Percentiles rank a stretch among this genome's conserved stretches.
These are phyloP conservation scores for Cremastinae sp. DNA, from an alignment of 2,888 invertebrate species.

Conservation along the genomic window DNA sequence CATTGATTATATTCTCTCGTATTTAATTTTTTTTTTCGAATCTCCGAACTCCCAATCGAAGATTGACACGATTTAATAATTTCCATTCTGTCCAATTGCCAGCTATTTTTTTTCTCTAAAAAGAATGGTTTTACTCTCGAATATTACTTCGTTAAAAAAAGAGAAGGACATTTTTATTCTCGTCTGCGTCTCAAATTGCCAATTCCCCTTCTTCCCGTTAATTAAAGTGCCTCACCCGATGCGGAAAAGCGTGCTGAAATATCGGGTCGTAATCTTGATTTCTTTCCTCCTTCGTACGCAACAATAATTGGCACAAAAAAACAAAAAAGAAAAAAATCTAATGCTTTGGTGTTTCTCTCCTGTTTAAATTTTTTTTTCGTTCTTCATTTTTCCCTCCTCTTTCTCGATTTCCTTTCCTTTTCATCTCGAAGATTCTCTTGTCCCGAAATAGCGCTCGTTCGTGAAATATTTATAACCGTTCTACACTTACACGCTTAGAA, in stretches of 20 bases:
- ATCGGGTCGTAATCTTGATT: conserved; percentile 13
- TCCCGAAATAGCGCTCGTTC: conserved; percentile 43
- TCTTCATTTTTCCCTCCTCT: conserved; percentile 9
- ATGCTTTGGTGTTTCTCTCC: conserved; percentile 41
- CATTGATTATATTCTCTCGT: conserved; percentile 29
- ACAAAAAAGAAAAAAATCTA: conserved; percentile 20
- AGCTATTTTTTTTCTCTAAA: conserved; percentile 17
- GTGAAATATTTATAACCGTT: conserved; percentile 56
- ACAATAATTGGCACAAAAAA: conserved; percentile 37
- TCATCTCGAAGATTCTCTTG: conserved; percentile 55
- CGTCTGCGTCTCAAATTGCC: conserved; percentile 50
- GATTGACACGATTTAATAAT: conserved; percentile 3
- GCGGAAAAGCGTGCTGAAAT: conserved; percentile 22
- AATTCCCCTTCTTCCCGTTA: conserved; percentile 33
- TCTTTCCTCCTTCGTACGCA: conserved; percentile 39
- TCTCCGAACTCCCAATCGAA: conserved; percentile 7
- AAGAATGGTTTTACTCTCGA: conserved; percentile 9
- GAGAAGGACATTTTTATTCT: conserved; percentile 29
- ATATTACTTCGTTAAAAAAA: conserved; percentile 18
- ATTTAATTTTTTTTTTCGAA: conserved; percentile 6
- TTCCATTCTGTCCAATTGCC: conserved; percentile 23
- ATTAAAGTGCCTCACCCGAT: conserved; percentile 34
- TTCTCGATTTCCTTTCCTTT: conserved; percentile 15
- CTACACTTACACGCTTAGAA: conserved; percentile 57
- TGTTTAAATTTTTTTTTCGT: neutral